These are phyloP conservation scores for Anthopleura xanthogrammica DNA, from an alignment of 92 coral and sea anemone species.

Conservation along the genomic window DNA sequence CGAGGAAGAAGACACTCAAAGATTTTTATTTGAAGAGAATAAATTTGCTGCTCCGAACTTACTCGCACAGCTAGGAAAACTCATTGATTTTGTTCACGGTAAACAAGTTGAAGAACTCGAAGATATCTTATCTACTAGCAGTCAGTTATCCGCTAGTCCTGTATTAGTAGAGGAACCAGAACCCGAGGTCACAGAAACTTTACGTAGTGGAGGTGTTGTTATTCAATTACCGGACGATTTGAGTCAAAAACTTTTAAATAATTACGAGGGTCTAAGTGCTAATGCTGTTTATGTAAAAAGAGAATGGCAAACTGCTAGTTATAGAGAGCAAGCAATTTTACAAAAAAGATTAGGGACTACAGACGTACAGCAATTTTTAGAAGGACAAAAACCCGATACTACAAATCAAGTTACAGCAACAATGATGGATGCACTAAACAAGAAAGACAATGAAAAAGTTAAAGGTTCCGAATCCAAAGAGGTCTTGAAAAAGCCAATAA, in stretches of 20 bases:
- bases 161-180: constrained; percentile 30
- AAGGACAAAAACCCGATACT: constrained; percentile 26
- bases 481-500: neutral
- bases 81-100: constrained; percentile 79
- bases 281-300: constrained; percentile 77
- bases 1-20: constrained; percentile 95
- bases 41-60: constrained; percentile 97
- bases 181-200: constrained; percentile 31
- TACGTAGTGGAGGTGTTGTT: constrained; percentile 64
- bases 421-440: neutral
- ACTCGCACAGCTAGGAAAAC: constrained; percentile 85
- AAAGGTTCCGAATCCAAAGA: constrained; percentile 25
- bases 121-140: constrained; percentile 57
- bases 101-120: constrained; percentile 74
- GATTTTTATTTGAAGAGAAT: constrained; percentile 94
- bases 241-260: constrained; percentile 62
- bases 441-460: neutral
- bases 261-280: constrained; percentile 82
- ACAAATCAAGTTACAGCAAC: constrained; percentile 14
- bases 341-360: constrained; percentile 60
- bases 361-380: constrained; percentile 21
- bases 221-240: constrained; percentile 81
- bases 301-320: constrained; percentile 96
- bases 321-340: constrained; percentile 82
- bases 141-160: constrained; percentile 45